These are phyloP conservation scores for Buphagus erythrorhynchus DNA, from an alignment of 2,797 vertebrate species.

Conservation along the genomic window DNA sequence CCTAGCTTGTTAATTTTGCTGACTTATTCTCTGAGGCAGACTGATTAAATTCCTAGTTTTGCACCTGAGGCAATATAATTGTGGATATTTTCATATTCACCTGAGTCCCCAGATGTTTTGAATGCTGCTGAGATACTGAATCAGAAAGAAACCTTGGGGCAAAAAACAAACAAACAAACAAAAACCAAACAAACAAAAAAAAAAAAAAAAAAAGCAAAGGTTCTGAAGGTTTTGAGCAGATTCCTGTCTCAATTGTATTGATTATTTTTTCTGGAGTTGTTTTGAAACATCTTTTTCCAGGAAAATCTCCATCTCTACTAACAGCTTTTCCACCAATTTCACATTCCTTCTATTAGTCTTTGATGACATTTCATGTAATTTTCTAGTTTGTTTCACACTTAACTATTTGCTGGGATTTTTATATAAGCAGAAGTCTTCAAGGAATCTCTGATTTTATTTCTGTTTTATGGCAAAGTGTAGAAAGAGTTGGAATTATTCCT, in stretches of 20 bases:
- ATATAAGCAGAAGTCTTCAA: background rate
- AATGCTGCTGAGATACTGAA: background rate
- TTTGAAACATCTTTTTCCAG: background rate
- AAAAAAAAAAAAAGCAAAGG: background rate
- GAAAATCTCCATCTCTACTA: background rate
- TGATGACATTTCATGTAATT: background rate
- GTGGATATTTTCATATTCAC: background rate
- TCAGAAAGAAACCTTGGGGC: background rate
- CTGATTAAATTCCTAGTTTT: background rate
- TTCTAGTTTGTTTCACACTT: background rate
- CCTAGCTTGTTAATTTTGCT: background rate
- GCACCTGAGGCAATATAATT: background rate
- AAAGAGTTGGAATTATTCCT: background rate
- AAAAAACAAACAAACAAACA: too few relatives aligned
- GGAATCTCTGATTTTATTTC: background rate
- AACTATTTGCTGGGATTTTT: background rate
- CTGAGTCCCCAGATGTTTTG: background rate
- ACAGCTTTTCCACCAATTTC: background rate
- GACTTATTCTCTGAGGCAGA: background rate
- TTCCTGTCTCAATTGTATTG: background rate
- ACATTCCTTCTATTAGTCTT: background rate
- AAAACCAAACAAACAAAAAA: too few relatives aligned
- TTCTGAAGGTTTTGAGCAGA: background rate
- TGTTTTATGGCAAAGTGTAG: background rate
- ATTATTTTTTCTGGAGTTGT: background rate